Evolutionary conservation across 2,888 invertebrate genomes (phyloP).

Genomic region (Eurois occulta): DNA sequence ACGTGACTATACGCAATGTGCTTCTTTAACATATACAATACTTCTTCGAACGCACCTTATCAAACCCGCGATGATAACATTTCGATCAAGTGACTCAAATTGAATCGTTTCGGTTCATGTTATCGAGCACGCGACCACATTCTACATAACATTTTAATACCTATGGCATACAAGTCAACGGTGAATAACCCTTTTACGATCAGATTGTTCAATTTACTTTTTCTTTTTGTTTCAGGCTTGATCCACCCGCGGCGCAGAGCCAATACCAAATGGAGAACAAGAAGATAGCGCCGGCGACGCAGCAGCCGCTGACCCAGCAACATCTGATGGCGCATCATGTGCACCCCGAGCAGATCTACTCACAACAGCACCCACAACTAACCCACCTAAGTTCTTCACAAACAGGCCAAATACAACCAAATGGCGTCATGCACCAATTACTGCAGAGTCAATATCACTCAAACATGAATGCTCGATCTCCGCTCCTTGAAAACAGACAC

Average conservation of each 20-base stretch:
- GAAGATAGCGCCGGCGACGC: constrained; percentile 88
- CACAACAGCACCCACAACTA: constrained; percentile 86
- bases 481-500: constrained; percentile 89
- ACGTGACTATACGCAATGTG: constrained; percentile 72
- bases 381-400: constrained; percentile 83
- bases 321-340: constrained; percentile 88
- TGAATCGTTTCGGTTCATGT: constrained; percentile 76
- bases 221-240: constrained; percentile 91
- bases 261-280: constrained; percentile 93
- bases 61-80: constrained; percentile 76
- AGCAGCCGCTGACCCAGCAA: constrained; percentile 89
- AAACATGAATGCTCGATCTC: constrained; percentile 87
- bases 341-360: constrained; percentile 88
- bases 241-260: constrained; percentile 92
- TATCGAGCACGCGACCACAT: constrained; percentile 70
- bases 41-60: constrained; percentile 73
- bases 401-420: constrained; percentile 86
- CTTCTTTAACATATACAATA: constrained; percentile 60
- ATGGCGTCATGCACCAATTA: constrained; percentile 90
- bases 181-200: constrained; percentile 44
- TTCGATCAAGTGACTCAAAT: constrained; percentile 79
- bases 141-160: constrained; percentile 54
- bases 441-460: constrained; percentile 87
- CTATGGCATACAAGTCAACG: constrained; percentile 48
- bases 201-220: constrained; percentile 48